These are phyloP conservation scores for Cyprinodon brontotheroides DNA, from an alignment of 2,113 vertebrate species.

Conservation along the genomic window DNA sequence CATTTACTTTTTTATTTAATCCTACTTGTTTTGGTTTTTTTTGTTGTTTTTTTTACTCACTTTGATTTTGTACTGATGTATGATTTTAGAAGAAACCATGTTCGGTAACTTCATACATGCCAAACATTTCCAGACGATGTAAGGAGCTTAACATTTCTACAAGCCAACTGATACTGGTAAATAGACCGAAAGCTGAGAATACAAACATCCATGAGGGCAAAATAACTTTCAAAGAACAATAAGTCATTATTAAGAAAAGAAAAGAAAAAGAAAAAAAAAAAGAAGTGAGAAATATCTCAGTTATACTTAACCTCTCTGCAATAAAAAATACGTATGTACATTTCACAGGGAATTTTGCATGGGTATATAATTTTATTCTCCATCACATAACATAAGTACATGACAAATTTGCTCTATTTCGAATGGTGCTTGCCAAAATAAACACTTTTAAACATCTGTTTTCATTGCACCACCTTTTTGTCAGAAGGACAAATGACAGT, in stretches of 20 bases:
- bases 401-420: constrained; percentile 79
- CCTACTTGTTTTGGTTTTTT: constrained; percentile 54
- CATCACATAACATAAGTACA: constrained; percentile 78
- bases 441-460: constrained; percentile 75
- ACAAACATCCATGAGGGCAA: constrained; percentile 38
- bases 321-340: constrained; percentile 88
- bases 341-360: constrained; percentile 91
- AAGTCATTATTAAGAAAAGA: constrained; percentile 56
- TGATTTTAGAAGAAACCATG: constrained; percentile 55
- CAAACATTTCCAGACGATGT: constrained; percentile 59
- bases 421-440: constrained; percentile 84
- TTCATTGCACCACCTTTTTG: constrained; percentile 68
- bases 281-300: constrained; percentile 78
- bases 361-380: constrained; percentile 82
- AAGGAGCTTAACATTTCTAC: constrained; percentile 56
- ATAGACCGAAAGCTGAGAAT: constrained; percentile 69
- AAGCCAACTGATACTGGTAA: constrained; percentile 51
- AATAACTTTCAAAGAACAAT: constrained; percentile 48
- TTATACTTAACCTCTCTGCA: constrained; percentile 84
- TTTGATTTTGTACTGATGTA: constrained; percentile 69
- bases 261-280: constrained; percentile 36
- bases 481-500: constrained; percentile 55
- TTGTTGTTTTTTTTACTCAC: constrained; percentile 54
- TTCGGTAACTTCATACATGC: constrained; percentile 55
- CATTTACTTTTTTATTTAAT: constrained; percentile 44